Evolutionary conservation across 2,888 invertebrate genomes (phyloP), one percentile per base, ranked within the genome.

Genomic region (Scaptomyza cyrtandrae): DNA sequence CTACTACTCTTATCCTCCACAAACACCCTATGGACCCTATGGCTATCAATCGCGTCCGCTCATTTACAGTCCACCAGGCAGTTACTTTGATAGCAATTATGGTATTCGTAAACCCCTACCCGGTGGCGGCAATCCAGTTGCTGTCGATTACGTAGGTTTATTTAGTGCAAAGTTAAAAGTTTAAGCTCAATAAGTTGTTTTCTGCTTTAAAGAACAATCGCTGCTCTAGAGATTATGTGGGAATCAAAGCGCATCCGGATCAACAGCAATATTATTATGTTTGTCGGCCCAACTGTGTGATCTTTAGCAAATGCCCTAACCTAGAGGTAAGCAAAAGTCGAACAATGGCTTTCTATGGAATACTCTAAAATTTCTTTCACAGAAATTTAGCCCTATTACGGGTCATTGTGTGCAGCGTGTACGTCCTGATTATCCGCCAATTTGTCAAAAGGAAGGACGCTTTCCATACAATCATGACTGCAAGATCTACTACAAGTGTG

Each of bases 231-330:
- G 85, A 90, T 48, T 92, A 87, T 73, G 70, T 90, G 7, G 91
- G 92, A 29, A 78, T 92, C 6, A 90, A 89, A 53, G 74, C 90
- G 2, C 92, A 93, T 78, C 92, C 92, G 16, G 88, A 89, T n/a
- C 90, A 92, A 16, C 82, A 84, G n/a, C 85, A 90, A 39, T 91
- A 91, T 56, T 93, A 93, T 64, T 92, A 92, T 58, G 90, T 93
- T 3, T 93, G 93, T 59, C 91, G 90, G 24, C 78, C 86, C 1
- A 86, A 91, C 60, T 91, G 89, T 41, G 90, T 92, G 0, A 90
- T 93, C 35, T 89, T 93, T 54, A 93, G 92, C 48, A 90, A 91
- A 63, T 93, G 93, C 58, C 89, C 89, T 24, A 80, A 80, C 29
- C 74, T 88, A 1, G 88, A 91, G 73, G 90, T 92, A 64, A 90